Conservation (phyloP, 2,797 vertebrate species). For the Anniella stebbinsi region DNA sequence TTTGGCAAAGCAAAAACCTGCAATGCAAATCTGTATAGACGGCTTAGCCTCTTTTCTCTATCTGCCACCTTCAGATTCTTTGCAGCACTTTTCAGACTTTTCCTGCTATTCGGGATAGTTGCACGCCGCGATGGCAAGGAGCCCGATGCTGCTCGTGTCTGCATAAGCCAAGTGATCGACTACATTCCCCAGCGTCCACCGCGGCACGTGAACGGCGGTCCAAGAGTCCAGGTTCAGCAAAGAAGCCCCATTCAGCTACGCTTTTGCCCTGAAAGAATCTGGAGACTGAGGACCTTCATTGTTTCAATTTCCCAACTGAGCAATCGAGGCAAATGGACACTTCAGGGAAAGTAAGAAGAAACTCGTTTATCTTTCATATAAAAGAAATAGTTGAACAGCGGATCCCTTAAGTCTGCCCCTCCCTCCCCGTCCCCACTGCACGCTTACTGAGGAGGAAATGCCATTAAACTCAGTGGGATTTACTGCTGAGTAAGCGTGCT, state of each 20-base stretch:
- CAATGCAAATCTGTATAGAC: background rate
- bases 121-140: background rate
- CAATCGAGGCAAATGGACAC: background rate
- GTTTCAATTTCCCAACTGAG: background rate
- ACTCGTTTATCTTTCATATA: background rate
- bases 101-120: background rate
- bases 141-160: fast-evolving
- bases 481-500: background rate
- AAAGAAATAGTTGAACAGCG: background rate
- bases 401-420: background rate
- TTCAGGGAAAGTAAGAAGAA: slow-evolving; percentile 42
- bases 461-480: background rate
- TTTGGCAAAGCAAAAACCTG: background rate
- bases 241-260: background rate
- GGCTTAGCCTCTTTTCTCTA: background rate
- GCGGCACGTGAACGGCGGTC: background rate
- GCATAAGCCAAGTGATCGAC: background rate
- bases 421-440: no score
- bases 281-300: background rate
- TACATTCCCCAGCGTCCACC: slow-evolving; percentile 26
- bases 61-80: background rate
- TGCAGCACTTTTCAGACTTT: background rate
- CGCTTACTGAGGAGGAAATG: background rate
- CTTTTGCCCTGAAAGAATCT: background rate
- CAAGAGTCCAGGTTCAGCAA: background rate